phyloP scores from a whole-genome alignment of 23 tunicate species.

The Styela clava region DNA sequence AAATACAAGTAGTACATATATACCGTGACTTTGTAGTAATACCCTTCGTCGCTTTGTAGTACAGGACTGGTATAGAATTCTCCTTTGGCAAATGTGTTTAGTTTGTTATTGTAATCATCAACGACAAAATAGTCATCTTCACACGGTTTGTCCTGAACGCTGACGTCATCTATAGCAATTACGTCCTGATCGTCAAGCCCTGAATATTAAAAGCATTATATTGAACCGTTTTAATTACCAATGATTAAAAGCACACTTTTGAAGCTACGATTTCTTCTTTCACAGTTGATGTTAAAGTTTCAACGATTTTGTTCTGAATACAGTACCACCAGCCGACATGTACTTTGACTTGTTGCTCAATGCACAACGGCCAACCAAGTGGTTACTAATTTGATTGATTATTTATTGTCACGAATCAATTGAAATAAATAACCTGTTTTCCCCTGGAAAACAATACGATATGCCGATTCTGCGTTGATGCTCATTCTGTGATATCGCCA shows the following conservation, averaged over 20 bases:
- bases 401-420: no score
- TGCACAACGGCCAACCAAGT: neutral
- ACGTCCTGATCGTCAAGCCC: slow-evolving; percentile 38
- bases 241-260: no score
- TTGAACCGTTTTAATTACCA: no score
- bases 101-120: slow-evolving; percentile 32
- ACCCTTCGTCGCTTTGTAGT: slow-evolving; percentile 72
- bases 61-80: slow-evolving; percentile 34
- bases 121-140: slow-evolving; percentile 62
- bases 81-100: slow-evolving; percentile 39
- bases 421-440: no score
- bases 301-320: no score
- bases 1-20: no score
- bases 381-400: no score
- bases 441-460: slow-evolving; percentile 5
- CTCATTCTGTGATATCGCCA: slow-evolving; percentile 26
- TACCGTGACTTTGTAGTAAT: slow-evolving; percentile 74
- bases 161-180: slow-evolving; percentile 86
- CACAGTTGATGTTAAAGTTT: no score
- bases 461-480: slow-evolving; percentile 9
- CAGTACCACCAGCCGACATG: neutral
- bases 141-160: slow-evolving; percentile 77
- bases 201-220: neutral
- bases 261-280: no score
- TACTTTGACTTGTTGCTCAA: neutral